Evolutionary conservation across 1,140 invertebrate species (phyloP).

Genomic region (Papilio helenus): DNA sequence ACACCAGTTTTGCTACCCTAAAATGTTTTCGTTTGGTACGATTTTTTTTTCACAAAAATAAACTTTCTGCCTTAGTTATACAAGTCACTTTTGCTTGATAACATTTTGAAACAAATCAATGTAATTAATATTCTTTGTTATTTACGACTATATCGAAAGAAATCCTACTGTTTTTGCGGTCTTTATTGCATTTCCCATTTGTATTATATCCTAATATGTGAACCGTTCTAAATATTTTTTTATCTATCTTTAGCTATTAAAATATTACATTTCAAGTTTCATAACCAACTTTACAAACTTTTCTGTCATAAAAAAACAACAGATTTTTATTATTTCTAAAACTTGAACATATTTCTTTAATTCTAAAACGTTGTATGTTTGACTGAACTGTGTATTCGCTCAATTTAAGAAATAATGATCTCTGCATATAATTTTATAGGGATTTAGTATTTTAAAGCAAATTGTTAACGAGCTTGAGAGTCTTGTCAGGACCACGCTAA

Average conservation of each 20-base stretch:
- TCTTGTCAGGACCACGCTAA: not conserved
- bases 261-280: not conserved
- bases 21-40: constrained; percentile 2
- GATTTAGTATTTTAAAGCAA: not conserved
- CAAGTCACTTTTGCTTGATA: constrained; percentile 16
- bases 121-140: constrained; percentile 54
- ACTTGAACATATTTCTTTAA: not conserved
- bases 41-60: constrained; percentile 39
- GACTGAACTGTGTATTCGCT: constrained; percentile 14
- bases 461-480: not conserved
- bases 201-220: not conserved
- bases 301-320: not conserved
- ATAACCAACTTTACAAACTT: not conserved
- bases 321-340: not conserved
- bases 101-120: constrained; percentile 40
- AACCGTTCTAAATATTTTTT: not conserved
- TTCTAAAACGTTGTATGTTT: not conserved
- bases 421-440: not conserved
- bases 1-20: constrained; percentile 14
- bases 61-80: constrained; percentile 28
- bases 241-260: not conserved
- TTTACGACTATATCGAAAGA: constrained; percentile 44
- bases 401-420: constrained; percentile 30
- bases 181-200: constrained; percentile 12
- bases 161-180: constrained; percentile 46